A percentile compares a stretch with the other conserved stretches of the same genome.
Evolutionary conservation across 2,113 vertebrate species (phyloP).

Genomic region (Leucopsar rothschildi): DNA sequence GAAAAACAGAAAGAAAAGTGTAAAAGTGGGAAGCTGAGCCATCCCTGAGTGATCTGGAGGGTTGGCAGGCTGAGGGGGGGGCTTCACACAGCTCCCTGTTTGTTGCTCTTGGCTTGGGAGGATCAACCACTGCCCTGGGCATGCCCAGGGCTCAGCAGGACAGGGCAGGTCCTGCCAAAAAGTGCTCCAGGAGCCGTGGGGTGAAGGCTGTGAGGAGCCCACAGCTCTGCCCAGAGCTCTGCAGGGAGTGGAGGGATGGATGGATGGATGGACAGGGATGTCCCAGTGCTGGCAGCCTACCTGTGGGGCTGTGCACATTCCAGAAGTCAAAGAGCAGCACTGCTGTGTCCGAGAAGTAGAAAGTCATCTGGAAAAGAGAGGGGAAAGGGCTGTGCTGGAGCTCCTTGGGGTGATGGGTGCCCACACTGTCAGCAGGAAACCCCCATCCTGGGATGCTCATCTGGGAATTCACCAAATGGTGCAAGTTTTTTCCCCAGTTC

Average conservation of each 20-base stretch:
- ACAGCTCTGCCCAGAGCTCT: background rate
- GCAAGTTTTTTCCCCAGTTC: background rate
- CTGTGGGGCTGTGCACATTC: slow-evolving; percentile 83
- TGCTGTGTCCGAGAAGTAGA: slow-evolving; percentile 79
- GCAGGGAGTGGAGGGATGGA: background rate
- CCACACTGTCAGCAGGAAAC: background rate
- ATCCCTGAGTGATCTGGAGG: background rate
- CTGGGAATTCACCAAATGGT: background rate
- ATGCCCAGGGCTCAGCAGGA: background rate
- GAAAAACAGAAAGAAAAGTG: background rate
- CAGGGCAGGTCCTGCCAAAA: background rate
- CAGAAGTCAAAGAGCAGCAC: slow-evolving; percentile 94
- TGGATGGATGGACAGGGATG: background rate
- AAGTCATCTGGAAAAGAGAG: slow-evolving; percentile 84
- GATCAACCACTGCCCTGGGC: background rate
- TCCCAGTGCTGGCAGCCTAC: slow-evolving; percentile 56
- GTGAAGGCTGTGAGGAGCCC: background rate
- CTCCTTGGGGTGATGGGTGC: accelerated
- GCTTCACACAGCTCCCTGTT: background rate
- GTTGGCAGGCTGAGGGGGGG: background rate
- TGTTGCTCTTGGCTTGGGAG: background rate
- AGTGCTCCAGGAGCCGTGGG: accelerated
- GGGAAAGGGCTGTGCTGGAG: background rate
- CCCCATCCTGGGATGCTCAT: background rate
- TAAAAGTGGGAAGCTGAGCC: background rate